Percentiles rank a stretch among this genome's conserved stretches.
These are phyloP conservation scores for Coracias cyanogaster DNA, from an alignment of 2,797 vertebrate species.

Conservation along the genomic window DNA sequence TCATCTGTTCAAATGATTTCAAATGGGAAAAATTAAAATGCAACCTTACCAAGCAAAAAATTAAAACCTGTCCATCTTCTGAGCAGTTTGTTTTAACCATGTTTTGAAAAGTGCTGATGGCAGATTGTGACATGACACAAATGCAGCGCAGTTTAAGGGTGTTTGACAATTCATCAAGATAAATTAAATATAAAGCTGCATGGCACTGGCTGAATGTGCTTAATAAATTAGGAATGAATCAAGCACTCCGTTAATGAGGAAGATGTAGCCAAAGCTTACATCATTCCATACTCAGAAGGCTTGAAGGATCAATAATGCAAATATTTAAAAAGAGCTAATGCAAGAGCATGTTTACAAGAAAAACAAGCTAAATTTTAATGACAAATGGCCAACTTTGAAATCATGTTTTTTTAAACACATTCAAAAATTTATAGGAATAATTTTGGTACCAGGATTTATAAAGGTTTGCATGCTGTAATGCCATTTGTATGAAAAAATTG, in stretches of 20 bases:
- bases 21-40: slow-evolving; percentile 32
- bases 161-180: slow-evolving; percentile 40
- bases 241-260: not conserved
- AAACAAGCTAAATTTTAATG: not conserved
- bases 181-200: slow-evolving; percentile 48
- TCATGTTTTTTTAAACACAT: not conserved
- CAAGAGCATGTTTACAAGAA: not conserved
- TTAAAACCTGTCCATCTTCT: not conserved
- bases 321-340: slow-evolving; percentile 5
- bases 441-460: not conserved
- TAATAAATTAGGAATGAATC: slow-evolving; percentile 57
- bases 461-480: not conserved
- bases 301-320: slow-evolving; percentile 42
- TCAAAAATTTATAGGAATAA: not conserved
- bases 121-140: not conserved
- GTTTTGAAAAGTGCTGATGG: slow-evolving; percentile 37
- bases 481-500: not conserved
- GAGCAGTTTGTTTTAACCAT: not conserved
- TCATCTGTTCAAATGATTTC: not conserved
- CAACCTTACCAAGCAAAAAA: slow-evolving; percentile 27
- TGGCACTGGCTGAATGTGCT: slow-evolving; percentile 29
- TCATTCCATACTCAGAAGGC: not conserved
- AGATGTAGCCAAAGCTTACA: slow-evolving; percentile 42
- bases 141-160: not conserved
- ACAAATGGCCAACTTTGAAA: not conserved